Conservation (phyloP, 2,888 invertebrate genomes). For the Agrilus cyanescens region DNA sequence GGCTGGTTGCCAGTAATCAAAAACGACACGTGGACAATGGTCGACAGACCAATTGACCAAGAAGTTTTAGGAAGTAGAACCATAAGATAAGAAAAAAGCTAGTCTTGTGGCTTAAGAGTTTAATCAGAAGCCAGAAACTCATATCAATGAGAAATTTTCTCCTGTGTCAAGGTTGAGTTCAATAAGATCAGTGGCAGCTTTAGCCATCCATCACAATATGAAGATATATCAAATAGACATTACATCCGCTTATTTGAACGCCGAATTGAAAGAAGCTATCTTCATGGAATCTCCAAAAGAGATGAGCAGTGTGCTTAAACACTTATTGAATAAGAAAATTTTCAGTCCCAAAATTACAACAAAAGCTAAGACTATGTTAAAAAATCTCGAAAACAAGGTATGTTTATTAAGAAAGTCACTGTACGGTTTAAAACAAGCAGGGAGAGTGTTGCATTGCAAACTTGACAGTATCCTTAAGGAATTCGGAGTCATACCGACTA, state of each 20-base stretch:
- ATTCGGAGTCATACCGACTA: no score
- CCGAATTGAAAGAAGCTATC: no score
- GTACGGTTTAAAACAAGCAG: no score
- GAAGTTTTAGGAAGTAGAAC: conserved; percentile 2
- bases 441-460: no score
- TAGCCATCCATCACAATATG: conserved; percentile 5
- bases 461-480: no score
- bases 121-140: conserved; percentile 13
- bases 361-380: no score
- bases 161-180: conserved; percentile 12
- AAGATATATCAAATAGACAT: neutral
- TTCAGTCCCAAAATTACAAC: no score
- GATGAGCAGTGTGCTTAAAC: no score
- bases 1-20: conserved; percentile 9
- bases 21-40: conserved; percentile 5
- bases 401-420: no score
- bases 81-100: conserved; percentile 13
- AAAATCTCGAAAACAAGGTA: conserved; percentile 1
- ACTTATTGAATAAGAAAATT: no score
- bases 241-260: no score
- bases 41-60: conserved; percentile 2
- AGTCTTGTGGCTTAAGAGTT: conserved; percentile 15
- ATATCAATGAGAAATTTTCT: conserved; percentile 15
- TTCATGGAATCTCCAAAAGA: no score
- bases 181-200: conserved; percentile 8